These are phyloP conservation scores for Phrynocephalus forsythii DNA, from an alignment of 2,797 vertebrate genomes.

Conservation along the genomic window DNA sequence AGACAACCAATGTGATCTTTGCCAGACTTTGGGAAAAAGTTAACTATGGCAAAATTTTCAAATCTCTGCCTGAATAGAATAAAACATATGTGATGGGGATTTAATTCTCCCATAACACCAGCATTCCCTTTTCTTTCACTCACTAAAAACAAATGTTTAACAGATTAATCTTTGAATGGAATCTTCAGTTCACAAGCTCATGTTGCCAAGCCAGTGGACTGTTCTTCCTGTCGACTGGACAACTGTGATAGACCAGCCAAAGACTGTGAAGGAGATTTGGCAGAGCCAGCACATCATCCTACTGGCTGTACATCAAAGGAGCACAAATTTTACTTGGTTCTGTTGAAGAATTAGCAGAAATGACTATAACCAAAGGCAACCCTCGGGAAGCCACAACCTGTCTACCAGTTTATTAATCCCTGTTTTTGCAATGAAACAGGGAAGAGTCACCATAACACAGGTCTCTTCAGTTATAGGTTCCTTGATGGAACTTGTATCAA, in stretches of 20 bases:
- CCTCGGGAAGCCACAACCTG: background rate
- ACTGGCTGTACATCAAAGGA: background rate
- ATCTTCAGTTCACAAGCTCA: constrained; percentile 46
- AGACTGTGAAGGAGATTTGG: constrained; percentile 13
- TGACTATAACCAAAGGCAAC: background rate
- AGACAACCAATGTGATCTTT: background rate
- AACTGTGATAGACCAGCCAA: background rate
- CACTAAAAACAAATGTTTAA: constrained; percentile 44
- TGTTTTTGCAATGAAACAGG: background rate
- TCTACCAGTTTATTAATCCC: background rate
- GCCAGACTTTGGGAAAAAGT: background rate
- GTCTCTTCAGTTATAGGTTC: background rate
- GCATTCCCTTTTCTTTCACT: background rate
- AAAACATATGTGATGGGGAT: constrained; percentile 6
- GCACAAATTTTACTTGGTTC: background rate
- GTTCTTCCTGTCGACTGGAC: background rate
- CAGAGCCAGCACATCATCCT: background rate
- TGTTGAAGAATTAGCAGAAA: constrained; percentile 10
- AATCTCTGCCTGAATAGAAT: background rate
- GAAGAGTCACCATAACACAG: background rate
- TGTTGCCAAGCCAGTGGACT: constrained; percentile 49
- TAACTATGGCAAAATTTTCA: background rate
- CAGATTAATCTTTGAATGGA: constrained; percentile 38
- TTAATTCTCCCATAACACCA: background rate
- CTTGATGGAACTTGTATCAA: background rate